Evolutionary conservation across 2,797 vertebrate species (phyloP).

Genomic region (Bufotes viridis): DNA sequence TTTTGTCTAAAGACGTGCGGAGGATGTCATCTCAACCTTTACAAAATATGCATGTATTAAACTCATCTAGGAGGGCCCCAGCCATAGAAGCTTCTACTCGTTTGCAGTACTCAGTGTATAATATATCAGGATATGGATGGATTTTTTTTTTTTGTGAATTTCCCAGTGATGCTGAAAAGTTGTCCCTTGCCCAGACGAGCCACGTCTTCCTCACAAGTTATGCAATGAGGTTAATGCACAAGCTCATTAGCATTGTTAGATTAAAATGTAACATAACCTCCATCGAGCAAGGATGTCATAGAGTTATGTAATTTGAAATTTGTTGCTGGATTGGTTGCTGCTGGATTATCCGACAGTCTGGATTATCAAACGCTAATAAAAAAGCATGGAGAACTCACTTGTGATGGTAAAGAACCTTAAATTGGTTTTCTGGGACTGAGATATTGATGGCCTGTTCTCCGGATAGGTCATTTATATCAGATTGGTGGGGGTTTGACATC

Average conservation of each 20-base stretch:
- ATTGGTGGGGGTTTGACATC: no score
- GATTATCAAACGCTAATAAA: background rate
- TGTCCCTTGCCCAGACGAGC: background rate
- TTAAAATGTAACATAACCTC: background rate
- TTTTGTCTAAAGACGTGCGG: constrained; percentile 68
- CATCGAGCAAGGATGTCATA: background rate
- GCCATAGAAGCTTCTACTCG: background rate
- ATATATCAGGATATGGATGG: background rate
- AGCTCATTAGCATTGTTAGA: background rate
- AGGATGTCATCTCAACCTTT: constrained; percentile 72
- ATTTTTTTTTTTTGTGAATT: background rate
- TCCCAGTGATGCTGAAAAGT: background rate
- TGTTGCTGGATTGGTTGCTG: background rate
- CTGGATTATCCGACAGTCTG: background rate
- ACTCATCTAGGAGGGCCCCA: constrained; percentile 10
- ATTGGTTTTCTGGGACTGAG: no score
- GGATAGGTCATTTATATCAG: no score
- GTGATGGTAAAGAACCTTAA: no score
- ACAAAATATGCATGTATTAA: constrained; percentile 63
- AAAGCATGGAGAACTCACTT: no score
- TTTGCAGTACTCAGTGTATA: background rate
- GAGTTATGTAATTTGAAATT: background rate
- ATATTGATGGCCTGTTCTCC: no score
- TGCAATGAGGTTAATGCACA: constrained; percentile 7
- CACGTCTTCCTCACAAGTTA: background rate